Base-by-base conservation (phyloP, 2,797 vertebrate genomes). In the Orientallactaga sibirica region DNA sequence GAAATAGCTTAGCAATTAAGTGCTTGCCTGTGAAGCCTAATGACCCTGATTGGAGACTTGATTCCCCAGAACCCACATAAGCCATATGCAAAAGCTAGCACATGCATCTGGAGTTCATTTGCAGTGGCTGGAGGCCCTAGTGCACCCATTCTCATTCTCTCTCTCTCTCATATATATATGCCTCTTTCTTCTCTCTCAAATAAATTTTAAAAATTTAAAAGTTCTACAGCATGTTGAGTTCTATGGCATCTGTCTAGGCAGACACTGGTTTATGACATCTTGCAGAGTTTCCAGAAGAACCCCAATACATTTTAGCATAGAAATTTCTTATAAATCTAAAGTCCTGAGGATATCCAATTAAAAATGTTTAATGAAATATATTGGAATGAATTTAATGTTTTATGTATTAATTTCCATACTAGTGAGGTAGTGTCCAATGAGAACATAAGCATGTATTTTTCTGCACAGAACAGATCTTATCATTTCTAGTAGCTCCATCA, bases 221-320 rank as follows among this genome's bases (percentile, higher is more conserved):
- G 48, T 48, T 48, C 48, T 48, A 48, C 10, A 48, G 8, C 48
- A 48, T 48, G 7, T 48, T 48, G 48, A 48, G 48, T 48, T 48
- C 48, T 48, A 48, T 48, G 48, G 48, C 8, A 48, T 48, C 43
- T 48, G 43, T 48, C 43, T 93, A 89, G 64, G 81, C 74, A 93
- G 18, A 78, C 41, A 76, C n/a, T 94, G 64, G 7, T 70, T 90
- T 84, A 64, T 93, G 33, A 37, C 78, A 78, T 81, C 90, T 92
- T 95, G 24, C 95, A 86, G 15, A 9, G 5, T 67, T 96, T 67
- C n/a, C 10, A 82, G 33, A 76, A 81, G 41, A 95, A 76, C 3
- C 20, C 55, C 87, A 25, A 73, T 22, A 83, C 58, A 62, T 90
- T 86, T 91, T 85, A 86, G 19, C 92, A 70, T 81, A 64, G 64